phyloP scores from a whole-genome alignment of 2,888 invertebrate species.

The Clitarchus hookeri region DNA sequence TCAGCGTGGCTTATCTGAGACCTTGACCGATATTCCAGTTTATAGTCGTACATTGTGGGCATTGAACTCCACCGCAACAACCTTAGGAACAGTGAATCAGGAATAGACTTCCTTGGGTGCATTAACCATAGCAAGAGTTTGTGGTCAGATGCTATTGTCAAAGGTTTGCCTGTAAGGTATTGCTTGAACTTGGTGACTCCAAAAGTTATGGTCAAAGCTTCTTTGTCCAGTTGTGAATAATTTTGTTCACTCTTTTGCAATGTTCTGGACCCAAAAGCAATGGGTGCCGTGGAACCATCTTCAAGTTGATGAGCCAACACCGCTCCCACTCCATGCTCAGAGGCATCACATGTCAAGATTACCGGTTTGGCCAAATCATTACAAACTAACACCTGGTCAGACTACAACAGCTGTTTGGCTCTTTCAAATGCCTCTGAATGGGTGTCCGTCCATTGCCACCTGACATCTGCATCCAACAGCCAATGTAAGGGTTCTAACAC shows the following conservation, averaged over 20 bases:
- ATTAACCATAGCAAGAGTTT: slow-evolving; percentile 43
- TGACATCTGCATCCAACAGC: not conserved
- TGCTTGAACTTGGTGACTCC: not conserved
- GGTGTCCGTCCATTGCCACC: too few species aligned
- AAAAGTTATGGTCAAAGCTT: not conserved
- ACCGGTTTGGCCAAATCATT: not conserved
- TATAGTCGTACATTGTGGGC: slow-evolving; percentile 18
- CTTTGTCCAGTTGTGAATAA: not conserved
- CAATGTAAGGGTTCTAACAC: not conserved
- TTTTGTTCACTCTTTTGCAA: not conserved
- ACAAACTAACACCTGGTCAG: not conserved
- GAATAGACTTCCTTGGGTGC: slow-evolving; percentile 40
- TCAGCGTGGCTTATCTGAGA: slow-evolving; percentile 28
- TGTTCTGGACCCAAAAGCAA: slow-evolving; percentile 39
- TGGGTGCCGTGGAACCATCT: slow-evolving; percentile 48
- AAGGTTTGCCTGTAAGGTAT: not conserved
- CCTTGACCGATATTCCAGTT: not conserved
- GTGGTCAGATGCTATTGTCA: slow-evolving; percentile 39
- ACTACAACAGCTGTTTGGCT: not conserved
- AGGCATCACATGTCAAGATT: not conserved
- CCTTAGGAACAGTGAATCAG: slow-evolving; percentile 30
- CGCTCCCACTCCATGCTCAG: slow-evolving; percentile 32
- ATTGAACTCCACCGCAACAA: slow-evolving; percentile 23
- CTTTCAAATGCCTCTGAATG: too few species aligned
- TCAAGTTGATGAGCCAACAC: slow-evolving; percentile 45